Conservation (phyloP, 2,797 vertebrate species). For the Danio aesculapii region DNA sequence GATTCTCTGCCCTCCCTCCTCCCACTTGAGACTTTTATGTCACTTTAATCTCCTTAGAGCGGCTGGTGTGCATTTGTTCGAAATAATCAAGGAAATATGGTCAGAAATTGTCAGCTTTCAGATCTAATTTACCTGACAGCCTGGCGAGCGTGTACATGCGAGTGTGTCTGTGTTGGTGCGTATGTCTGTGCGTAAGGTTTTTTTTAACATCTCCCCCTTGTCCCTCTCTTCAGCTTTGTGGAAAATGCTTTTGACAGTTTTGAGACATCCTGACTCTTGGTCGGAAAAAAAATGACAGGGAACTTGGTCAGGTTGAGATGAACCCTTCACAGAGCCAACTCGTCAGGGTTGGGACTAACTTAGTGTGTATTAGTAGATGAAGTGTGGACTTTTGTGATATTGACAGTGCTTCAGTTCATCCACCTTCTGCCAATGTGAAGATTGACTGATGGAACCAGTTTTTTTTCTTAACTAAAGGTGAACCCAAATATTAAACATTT, state of each 20-base stretch:
- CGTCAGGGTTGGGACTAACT: constrained; percentile 67
- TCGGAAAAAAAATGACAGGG: constrained; percentile 70
- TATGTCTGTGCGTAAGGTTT: constrained; percentile 70
- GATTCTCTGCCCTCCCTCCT: constrained; percentile 99
- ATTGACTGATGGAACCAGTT: background rate
- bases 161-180: constrained; percentile 68
- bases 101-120: constrained; percentile 99
- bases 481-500: background rate
- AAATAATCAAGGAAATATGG: constrained; percentile 99
- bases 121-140: constrained; percentile 99
- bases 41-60: constrained; percentile 99
- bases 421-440: background rate
- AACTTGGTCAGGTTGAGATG: constrained; percentile 81
- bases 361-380: background rate
- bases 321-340: constrained; percentile 74
- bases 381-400: constrained; percentile 57
- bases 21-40: constrained; percentile 99
- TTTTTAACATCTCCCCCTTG: constrained; percentile 50
- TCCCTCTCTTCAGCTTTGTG: constrained; percentile 79
- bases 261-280: constrained; percentile 79
- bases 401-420: constrained; percentile 56
- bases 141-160: constrained; percentile 79
- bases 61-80: constrained; percentile 99
- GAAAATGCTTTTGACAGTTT: constrained; percentile 88
- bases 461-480: background rate